Conservation (phyloP, 1,140 invertebrate species). For the Heliconius melpomene region DNA sequence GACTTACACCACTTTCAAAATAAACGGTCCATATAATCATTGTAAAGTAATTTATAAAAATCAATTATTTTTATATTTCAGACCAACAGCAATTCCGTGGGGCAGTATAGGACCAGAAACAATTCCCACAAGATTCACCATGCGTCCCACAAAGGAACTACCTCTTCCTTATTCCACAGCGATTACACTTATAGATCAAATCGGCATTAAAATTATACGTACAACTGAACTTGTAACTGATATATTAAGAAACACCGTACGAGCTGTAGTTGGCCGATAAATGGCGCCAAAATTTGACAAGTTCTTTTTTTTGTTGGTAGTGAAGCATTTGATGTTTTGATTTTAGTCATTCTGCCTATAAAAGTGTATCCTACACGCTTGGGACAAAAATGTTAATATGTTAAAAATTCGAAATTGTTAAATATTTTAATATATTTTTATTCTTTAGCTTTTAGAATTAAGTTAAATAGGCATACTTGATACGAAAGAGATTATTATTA, state of each 20-base stretch:
- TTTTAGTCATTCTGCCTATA: slow-evolving; percentile 21
- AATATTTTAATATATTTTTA: slow-evolving; percentile 7
- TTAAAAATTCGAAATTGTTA: background rate
- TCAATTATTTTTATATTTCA: slow-evolving; percentile 45
- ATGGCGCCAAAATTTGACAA: slow-evolving; percentile 7
- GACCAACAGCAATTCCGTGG: slow-evolving; percentile 62
- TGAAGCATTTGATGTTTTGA: slow-evolving; percentile 6
- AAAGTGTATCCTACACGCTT: background rate
- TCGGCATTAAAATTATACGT: slow-evolving; percentile 77
- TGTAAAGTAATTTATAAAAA: background rate
- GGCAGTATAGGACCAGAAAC: slow-evolving; percentile 49
- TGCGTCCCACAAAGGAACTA: slow-evolving; percentile 54
- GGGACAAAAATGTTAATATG: background rate
- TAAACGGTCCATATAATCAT: too few species aligned
- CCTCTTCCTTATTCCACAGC: slow-evolving; percentile 64
- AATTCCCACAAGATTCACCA: slow-evolving; percentile 58
- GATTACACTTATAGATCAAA: slow-evolving; percentile 77
- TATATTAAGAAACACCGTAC: slow-evolving; percentile 74
- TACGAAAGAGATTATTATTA: slow-evolving; percentile 13
- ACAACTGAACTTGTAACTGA: slow-evolving; percentile 78
- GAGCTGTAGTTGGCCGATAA: slow-evolving; percentile 70
- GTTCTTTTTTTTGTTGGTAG: background rate
- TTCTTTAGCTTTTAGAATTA: background rate
- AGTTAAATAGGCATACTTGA: background rate
- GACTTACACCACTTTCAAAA: too few species aligned